Percentiles rank a stretch among this genome's conserved stretches.
These are phyloP conservation scores for Alca torda DNA, from an alignment of 2,797 vertebrate species.

Conservation along the genomic window DNA sequence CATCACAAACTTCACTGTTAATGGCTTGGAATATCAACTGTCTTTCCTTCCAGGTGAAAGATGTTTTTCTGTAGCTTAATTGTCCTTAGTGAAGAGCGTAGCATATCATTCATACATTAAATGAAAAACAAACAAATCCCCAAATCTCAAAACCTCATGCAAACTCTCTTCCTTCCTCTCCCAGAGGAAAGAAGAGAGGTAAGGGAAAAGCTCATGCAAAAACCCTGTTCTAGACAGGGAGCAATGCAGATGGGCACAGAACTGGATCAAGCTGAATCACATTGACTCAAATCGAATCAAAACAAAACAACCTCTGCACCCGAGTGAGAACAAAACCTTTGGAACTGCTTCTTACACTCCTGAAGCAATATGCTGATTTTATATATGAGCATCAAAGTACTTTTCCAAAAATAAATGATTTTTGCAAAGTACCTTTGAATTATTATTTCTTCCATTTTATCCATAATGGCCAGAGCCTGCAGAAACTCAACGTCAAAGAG, in stretches of 20 bases:
- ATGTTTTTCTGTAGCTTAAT: not conserved
- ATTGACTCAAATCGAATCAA: not conserved
- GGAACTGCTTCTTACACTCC: not conserved
- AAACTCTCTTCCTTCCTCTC: not conserved
- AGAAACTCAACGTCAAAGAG: not conserved
- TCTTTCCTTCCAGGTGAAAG: not conserved
- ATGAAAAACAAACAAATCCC: not conserved
- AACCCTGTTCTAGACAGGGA: not conserved
- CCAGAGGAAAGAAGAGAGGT: not conserved
- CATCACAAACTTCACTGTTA: not conserved
- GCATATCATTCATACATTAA: not conserved
- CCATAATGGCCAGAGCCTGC: not conserved
- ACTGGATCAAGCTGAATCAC: not conserved
- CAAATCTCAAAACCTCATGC: not conserved
- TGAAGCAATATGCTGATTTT: not conserved
- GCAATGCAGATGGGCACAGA: not conserved
- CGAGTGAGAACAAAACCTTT: not conserved
- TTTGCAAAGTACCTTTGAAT: slow-evolving; percentile 2
- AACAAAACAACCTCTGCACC: not conserved
- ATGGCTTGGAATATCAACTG: not conserved
- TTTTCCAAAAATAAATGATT: not conserved
- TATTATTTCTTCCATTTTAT: not conserved
- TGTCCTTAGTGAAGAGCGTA: not conserved
- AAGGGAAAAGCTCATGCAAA: not conserved
- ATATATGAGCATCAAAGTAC: not conserved